Evolutionary conservation across 2,113 vertebrate species (phyloP), one percentile per base, ranked within the genome.

Genomic region (Pogona vitticeps): DNA sequence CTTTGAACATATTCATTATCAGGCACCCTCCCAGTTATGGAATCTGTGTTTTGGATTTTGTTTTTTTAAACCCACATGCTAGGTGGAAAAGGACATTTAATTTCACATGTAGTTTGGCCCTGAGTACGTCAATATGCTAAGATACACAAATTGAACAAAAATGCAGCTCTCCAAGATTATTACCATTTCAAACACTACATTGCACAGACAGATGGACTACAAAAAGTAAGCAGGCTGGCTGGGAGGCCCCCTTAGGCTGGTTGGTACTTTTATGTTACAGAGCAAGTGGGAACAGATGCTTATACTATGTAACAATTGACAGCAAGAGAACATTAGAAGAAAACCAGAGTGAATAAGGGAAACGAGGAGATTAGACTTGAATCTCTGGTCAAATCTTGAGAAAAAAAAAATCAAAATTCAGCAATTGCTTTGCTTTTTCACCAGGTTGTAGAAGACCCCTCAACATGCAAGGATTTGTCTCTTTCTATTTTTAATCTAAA

Each of bases 241-340:
- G 31, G 56, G 89, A 75, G 68, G 6, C 1, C 86, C 59, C 26
- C 76, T 86, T 85, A 26, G 68, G 65, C 68, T 87, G 18, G 20
- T 40, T 65, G 52, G 52, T 90, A 36, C n/a, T 46, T 40, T 89
- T 91, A 73, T 4, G 1, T 3, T 88, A 72, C 68, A 70, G 14
- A 86, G 76, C 89, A 88, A 89, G 5, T 3, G 84, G 89, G 87
- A 75, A 3, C n/a, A 90, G 61, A 82, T 85, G 82, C 33, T 89
- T 88, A 82, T 59, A 65, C 0, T 14, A 82, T 31, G 82, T 65
- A 82, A 40, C 2, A 81, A 23, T 38, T 75, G 15, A 36, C 82
- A 84, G 59, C 26, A 46, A 61, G 1, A 70, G 1, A 1, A 23
- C 0, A 0, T 75, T n/a, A 71, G 59, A n/a, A 59, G 15, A 1